Conservation (phyloP, 2,888 invertebrate species). For the Diploptera punctata region DNA sequence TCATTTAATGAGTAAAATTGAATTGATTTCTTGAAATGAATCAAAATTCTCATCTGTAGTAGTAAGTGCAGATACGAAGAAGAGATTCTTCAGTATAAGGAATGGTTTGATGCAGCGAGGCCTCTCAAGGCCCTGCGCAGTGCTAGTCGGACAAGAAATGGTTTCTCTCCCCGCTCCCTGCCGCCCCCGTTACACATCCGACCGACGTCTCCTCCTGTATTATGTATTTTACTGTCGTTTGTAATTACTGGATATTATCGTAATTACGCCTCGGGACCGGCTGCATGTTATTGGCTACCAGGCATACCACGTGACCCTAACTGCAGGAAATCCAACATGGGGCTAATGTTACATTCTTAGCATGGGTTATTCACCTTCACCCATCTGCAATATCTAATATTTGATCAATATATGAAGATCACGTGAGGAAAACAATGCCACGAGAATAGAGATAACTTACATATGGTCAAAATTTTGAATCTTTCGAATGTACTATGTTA, state of each 20-base stretch:
- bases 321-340: conserved; percentile 23
- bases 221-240: conserved; percentile 54
- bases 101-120: background rate
- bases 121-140: conserved; percentile 9
- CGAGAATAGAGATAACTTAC: too few relatives aligned
- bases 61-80: background rate
- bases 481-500: too few relatives aligned
- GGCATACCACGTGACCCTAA: conserved; percentile 37
- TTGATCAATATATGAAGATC: too few relatives aligned
- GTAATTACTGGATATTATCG: conserved; percentile 56
- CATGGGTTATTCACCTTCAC: conserved; percentile 22
- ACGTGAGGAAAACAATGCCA: too few relatives aligned
- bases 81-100: conserved; percentile 7
- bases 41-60: too few relatives aligned
- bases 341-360: conserved; percentile 14
- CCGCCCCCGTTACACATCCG: background rate
- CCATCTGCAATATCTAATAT: conserved; percentile 3
- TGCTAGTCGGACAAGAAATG: conserved; percentile 29
- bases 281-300: conserved; percentile 34
- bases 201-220: conserved; percentile 43
- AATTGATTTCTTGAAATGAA: too few relatives aligned
- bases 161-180: conserved; percentile 4
- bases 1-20: too few relatives aligned
- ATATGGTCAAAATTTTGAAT: too few relatives aligned
- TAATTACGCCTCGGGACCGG: conserved; percentile 49